Base-by-base conservation (phyloP, 2,888 invertebrate genomes). In the Chironomus riparius region DNA sequence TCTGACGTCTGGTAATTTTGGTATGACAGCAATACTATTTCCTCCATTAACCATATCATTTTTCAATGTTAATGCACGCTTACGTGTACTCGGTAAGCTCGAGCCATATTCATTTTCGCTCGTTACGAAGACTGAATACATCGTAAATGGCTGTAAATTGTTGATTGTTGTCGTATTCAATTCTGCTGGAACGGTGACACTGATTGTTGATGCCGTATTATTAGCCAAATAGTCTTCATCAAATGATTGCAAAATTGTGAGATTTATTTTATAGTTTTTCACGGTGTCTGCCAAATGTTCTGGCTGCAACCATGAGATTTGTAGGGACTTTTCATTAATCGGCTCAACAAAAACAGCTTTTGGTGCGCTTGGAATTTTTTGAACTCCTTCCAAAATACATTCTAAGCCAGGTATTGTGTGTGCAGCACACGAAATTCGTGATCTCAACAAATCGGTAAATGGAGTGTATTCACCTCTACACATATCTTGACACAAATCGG, bases 381-480 rank as follows among this genome's bases (percentile, higher is more conserved):
- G 82, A 77, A 93, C 90, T 72, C 94, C 94, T 83, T 92, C 92
- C 38, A 92, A 89, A 78, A 94, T 93, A 81, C 94, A 94, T 76
- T 93, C 91, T 50, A 94, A 82, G 0, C 93, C 93, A 79, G 91
- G 90, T 80, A 93, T 90, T 79, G 93, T 93, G 80, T 93, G 92
- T 0, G 92, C 88, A 0, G 93, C 91, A 81, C 94, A 94, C 2
- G 92, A 92, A 82, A 93, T 92, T 80, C 94, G 92, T 0, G 93
- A 92, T 82, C 91, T 91, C 77, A 94, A 90, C 80, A 91, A 91
- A 81, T 93, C 92, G 0, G 92, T 92, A 77, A 93, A 93, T 0
- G 92, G 89, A 0, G 92, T 92, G 83, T 93, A 94, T 82, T 93
- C 92, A 28, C 94, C 94, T 0, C 92, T 86, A 81, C 94, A 94